These are phyloP conservation scores for Cephalopachus bancanus DNA, from an alignment of 2,797 vertebrate species.

Conservation along the genomic window DNA sequence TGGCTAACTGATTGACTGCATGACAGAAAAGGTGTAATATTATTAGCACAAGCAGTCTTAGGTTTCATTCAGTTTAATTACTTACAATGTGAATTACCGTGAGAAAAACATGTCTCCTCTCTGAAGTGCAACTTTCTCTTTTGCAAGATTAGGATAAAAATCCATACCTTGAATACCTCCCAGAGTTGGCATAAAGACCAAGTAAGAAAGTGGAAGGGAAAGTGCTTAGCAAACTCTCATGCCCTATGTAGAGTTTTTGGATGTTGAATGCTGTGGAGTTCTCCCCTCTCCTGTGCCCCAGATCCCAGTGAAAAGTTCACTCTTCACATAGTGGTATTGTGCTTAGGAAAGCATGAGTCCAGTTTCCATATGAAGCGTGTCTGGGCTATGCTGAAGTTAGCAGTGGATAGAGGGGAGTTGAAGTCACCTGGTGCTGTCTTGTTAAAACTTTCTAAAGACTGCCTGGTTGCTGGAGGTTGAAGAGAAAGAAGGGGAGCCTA, in stretches of 20 bases:
- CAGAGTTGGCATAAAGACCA: not conserved
- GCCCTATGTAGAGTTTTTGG: not conserved
- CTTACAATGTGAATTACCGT: not conserved
- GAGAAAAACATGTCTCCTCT: not conserved
- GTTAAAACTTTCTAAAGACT: not conserved
- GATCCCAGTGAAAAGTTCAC: not conserved
- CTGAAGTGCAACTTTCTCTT: not conserved
- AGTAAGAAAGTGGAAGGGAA: not conserved
- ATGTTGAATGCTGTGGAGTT: not conserved
- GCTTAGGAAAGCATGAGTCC: not conserved
- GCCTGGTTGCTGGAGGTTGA: not conserved
- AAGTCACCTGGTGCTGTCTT: not conserved
- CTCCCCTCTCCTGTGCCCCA: fast-evolving
- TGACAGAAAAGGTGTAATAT: not conserved
- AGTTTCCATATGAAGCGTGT: not conserved
- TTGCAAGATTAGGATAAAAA: not conserved
- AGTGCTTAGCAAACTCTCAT: not conserved
- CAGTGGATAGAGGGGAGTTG: not conserved
- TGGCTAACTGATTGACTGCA: not conserved
- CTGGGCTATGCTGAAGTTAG: not conserved
- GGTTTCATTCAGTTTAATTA: not conserved
- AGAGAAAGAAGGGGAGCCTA: not conserved
- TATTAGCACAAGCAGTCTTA: not conserved
- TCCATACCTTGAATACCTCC: too few relatives aligned
- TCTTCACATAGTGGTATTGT: not conserved